These are phyloP conservation scores for Strigamia maritima DNA, from an alignment of 2,888 invertebrate species.

Conservation along the genomic window DNA sequence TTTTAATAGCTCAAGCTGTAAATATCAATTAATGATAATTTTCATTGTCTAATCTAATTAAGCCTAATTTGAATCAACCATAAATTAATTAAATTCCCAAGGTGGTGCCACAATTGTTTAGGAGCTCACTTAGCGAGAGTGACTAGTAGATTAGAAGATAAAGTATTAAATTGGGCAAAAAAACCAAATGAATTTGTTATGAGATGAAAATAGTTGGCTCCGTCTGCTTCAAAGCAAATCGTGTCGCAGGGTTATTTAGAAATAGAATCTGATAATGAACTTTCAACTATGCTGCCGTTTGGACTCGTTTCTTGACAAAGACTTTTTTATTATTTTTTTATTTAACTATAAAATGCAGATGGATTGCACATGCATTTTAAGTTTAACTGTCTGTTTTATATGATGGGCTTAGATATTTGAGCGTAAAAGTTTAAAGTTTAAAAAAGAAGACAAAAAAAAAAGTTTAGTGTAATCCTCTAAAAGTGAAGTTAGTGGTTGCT, in stretches of 20 bases:
- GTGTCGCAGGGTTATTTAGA: not conserved
- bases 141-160: not conserved
- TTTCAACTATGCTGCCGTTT: too few relatives aligned
- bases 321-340: not conserved
- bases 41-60: constrained; percentile 21
- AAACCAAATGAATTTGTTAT: not conserved
- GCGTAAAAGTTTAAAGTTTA: not conserved
- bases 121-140: not conserved
- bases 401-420: not conserved
- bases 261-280: too few relatives aligned
- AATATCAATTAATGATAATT: constrained; percentile 29
- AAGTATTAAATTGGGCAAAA: too few relatives aligned
- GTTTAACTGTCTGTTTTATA: constrained; percentile 25
- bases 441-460: not conserved
- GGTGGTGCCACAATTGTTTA: not conserved
- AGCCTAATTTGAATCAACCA: constrained; percentile 7
- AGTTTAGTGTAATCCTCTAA: not conserved
- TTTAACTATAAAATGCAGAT: constrained; percentile 10
- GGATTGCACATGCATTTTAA: not conserved
- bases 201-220: not conserved
- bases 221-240: too few relatives aligned
- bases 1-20: not conserved
- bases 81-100: not conserved
- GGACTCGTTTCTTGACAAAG: too few relatives aligned
- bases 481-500: constrained; percentile 21